Conservation (phyloP, 2,797 vertebrate genomes). For the Rhabdomys pumilio region DNA sequence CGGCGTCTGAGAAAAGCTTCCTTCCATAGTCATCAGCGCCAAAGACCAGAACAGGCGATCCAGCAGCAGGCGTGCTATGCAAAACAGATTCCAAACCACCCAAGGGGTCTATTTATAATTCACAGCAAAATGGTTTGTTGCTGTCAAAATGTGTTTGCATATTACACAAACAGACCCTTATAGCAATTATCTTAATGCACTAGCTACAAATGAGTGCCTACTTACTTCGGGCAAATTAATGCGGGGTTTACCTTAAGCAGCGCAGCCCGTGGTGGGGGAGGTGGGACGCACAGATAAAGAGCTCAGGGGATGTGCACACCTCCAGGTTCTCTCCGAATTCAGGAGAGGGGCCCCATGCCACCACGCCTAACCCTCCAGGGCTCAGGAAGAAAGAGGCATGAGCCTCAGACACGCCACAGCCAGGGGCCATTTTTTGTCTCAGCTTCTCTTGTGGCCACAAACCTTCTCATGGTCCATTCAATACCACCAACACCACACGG, state of each 20-base stretch:
- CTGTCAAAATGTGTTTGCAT: conserved; percentile 70
- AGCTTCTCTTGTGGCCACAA: not conserved
- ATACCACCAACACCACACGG: too few species aligned
- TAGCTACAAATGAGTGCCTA: conserved; percentile 37
- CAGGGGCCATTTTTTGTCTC: not conserved
- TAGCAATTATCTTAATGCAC: conserved; percentile 44
- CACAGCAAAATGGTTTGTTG: conserved; percentile 69
- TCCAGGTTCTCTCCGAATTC: not conserved
- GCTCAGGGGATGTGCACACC: not conserved
- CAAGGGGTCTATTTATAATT: conserved; percentile 37
- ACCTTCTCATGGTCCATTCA: not conserved
- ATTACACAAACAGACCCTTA: conserved; percentile 50
- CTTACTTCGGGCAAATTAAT: not conserved
- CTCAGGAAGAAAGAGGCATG: not conserved
- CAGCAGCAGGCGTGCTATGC: rapidly evolving
- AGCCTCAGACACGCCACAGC: not conserved
- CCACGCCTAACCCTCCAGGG: not conserved
- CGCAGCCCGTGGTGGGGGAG: rapidly evolving
- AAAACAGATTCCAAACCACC: conserved; percentile 1
- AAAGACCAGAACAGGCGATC: rapidly evolving
- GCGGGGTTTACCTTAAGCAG: not conserved
- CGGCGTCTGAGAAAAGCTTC: rapidly evolving
- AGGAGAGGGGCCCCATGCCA: too few species aligned
- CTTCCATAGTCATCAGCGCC: not conserved
- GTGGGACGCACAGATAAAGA: rapidly evolving